These are phyloP conservation scores for Halcyon badia DNA, from an alignment of 2,797 vertebrate genomes.

Conservation along the genomic window DNA sequence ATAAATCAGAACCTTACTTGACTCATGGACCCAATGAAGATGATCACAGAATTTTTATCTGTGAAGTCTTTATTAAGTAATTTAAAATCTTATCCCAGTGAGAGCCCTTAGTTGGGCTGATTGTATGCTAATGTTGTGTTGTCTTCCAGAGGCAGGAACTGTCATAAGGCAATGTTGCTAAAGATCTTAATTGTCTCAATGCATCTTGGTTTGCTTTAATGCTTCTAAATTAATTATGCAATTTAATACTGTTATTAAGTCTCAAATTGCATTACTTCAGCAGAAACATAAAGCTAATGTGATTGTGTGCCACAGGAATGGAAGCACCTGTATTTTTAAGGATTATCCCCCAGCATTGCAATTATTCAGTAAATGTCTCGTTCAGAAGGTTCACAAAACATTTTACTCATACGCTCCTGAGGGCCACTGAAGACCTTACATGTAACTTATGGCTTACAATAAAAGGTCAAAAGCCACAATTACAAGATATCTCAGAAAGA, in stretches of 20 bases:
- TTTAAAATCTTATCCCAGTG: slow-evolving; percentile 18
- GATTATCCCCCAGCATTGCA: neutral
- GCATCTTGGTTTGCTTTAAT: slow-evolving; percentile 57
- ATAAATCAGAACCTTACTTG: slow-evolving; percentile 1
- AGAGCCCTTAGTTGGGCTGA: neutral
- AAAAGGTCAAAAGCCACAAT: neutral
- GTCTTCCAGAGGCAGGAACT: slow-evolving; percentile 24
- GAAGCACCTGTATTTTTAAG: slow-evolving; percentile 29
- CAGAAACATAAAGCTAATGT: slow-evolving; percentile 47
- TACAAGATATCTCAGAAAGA: neutral
- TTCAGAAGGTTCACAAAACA: neutral
- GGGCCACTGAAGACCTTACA: neutral
- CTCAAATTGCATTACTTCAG: slow-evolving; percentile 51
- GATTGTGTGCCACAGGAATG: slow-evolving; percentile 15
- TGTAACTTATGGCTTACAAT: neutral
- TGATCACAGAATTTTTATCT: neutral
- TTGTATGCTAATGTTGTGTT: slow-evolving; percentile 10
- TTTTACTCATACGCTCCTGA: neutral
- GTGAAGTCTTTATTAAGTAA: slow-evolving; percentile 22
- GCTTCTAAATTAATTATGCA: slow-evolving; percentile 54
- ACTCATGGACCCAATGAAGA: neutral
- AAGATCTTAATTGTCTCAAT: slow-evolving; percentile 56
- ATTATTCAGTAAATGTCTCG: neutral
- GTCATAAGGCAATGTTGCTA: neutral
- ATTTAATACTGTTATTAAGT: slow-evolving; percentile 49